Base-by-base conservation (phyloP, 2,888 invertebrate species). In the Acrocera orbiculus region DNA sequence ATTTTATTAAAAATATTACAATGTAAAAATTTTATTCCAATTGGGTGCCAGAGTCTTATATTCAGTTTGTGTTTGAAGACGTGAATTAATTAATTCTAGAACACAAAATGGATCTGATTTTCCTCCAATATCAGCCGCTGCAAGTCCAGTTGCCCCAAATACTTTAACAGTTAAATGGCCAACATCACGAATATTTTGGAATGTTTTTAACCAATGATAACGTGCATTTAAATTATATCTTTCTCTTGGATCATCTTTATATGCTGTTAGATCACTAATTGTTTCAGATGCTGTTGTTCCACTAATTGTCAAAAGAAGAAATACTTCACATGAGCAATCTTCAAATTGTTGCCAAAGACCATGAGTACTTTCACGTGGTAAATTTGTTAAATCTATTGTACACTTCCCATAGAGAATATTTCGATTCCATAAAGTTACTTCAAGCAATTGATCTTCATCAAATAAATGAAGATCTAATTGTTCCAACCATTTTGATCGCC, bases 91-190 rank as follows among this genome's bases (percentile, higher is more conserved):
- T 41, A 98, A 64, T 55, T 96, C 95, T 14, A 98, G 58, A 0
- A 98, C 95, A 60, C 93, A 95, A 62, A 96, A 98, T 0, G 98
- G 98, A 62, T 98, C 98, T 29, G 93, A 93, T 57, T 96, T 96
- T 3, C 95, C 95, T 1, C 93, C 93, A 25, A 96, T 66, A 56
- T 98, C 96, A 0, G 95, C 93, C 0, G 95, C 82, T 0, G 85
- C 86, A 16, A 98, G 64, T 2, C 90, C 92, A n/a, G 68, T 70
- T 13, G 77, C 77, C 22, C 75, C 71, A 52, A 75, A 83, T 3
- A 95, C 93, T 65, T 93, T 93, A 0, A 95, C 89, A 14, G 86
- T 87, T 1, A 96, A 65, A 66, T 89, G 85, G 0, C 96, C 96
- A 3, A 96, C 81, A 50, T 96, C 95, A 41, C 77, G 67, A 1